phyloP scores from a whole-genome alignment of 2,113 vertebrate genomes.

The Mystacornis crossleyi region DNA sequence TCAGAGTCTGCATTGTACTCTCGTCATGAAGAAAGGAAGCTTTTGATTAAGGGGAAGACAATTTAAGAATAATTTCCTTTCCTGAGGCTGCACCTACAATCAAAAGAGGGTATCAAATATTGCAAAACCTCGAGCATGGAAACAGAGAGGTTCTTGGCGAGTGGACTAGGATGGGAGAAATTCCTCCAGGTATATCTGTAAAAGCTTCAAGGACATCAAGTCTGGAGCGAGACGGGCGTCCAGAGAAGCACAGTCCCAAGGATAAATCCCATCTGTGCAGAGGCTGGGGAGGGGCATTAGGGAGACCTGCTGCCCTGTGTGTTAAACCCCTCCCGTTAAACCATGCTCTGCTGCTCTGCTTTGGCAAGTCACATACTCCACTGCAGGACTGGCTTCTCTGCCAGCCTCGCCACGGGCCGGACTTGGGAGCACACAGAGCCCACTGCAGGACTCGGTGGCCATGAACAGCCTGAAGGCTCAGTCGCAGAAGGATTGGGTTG shows the following conservation, averaged over 20 bases:
- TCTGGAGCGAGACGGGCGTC: neutral
- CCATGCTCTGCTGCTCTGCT: rapidly evolving
- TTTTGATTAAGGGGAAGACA: neutral
- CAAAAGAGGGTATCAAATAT: neutral
- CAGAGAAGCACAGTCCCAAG: neutral
- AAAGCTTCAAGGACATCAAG: neutral
- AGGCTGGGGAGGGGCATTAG: neutral
- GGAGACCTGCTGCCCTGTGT: neutral
- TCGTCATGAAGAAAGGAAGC: neutral
- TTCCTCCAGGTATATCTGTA: neutral
- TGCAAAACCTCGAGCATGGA: neutral
- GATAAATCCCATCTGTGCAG: neutral
- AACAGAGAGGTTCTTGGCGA: neutral
- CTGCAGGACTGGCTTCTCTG: neutral
- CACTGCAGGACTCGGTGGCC: neutral
- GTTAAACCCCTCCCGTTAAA: neutral
- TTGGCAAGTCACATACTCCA: neutral
- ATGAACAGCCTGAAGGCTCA: neutral
- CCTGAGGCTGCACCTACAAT: neutral
- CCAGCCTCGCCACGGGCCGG: rapidly evolving
- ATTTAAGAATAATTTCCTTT: neutral
- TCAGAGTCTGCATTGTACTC: neutral
- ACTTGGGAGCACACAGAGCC: neutral
- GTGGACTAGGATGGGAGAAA: neutral
- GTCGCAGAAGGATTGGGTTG: rapidly evolving